Conservation (phyloP, 2,797 vertebrate genomes). For the Ficedula albicollis region DNA sequence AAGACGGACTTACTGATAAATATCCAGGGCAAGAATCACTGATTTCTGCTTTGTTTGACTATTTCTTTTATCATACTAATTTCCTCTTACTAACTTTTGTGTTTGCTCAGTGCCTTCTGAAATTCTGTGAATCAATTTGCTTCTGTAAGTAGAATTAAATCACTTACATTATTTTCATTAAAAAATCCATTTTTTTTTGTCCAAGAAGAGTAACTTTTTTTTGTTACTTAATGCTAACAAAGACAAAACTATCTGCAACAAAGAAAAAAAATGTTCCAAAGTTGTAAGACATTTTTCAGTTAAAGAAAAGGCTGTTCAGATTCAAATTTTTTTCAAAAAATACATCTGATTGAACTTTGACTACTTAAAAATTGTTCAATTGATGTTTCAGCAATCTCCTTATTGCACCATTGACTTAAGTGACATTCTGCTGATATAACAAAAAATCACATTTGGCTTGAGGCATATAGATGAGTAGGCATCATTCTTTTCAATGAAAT, state of each 20-base stretch:
- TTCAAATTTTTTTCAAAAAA: not conserved
- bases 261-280: not conserved
- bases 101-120: constrained; percentile 34
- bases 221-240: not conserved
- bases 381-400: not conserved
- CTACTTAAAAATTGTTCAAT: not conserved
- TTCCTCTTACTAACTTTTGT: not conserved
- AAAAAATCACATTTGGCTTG: not conserved
- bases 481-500: not conserved
- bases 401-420: not conserved
- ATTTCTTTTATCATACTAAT: not conserved
- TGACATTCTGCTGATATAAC: not conserved
- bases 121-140: constrained; percentile 24
- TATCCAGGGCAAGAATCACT: not conserved
- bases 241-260: not conserved
- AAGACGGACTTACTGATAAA: not conserved
- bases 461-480: not conserved
- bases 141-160: constrained; percentile 26
- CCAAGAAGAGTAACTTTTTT: not conserved
- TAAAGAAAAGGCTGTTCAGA: not conserved
- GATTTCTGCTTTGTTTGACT: not conserved
- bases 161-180: not conserved
- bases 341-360: not conserved
- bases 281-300: not conserved
- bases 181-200: not conserved